Evolutionary conservation across 2,797 vertebrate genomes (phyloP), one percentile per base, ranked within the genome.

Genomic region (Galago senegalensis): DNA sequence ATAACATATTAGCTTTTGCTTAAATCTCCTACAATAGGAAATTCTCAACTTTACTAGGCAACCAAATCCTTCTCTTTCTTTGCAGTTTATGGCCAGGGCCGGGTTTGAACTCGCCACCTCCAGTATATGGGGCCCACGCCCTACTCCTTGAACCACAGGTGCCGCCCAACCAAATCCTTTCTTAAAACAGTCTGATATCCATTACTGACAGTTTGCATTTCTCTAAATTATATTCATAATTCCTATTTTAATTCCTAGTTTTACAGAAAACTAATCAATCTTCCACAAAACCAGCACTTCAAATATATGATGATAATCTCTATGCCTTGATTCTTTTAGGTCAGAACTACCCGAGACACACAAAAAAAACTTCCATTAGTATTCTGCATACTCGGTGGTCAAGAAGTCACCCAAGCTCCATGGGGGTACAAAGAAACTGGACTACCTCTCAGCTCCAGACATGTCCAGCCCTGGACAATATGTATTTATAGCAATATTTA

Each of bases 191-290:
- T n/a, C 70, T 84, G 43, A 94, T 83, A 86, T 76, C 13, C 25
- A 58, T 92, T 69, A 89, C 87, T n/a, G 11, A 60, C n/a, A 10
- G 14, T 34, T 20, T 83, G 29, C 4, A 40, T 77, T 91, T 69
- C 34, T 95, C 34, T 61, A 93, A 91, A 95, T 49, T 69, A 89
- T 29, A 75, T 46, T 29, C 21, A 37, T 65, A 93, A 90, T 70
- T 81, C 25, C 23, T 56, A 65, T 20, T 37, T 40, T 31, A 87
- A 87, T 69, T 80, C 34, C 56, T 80, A 37, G 18, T 69, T 88
- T 61, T n/a, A 69, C 0, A 21, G 13, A 73, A 88, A 91, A 80
- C 0, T 7, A 84, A 95, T 58, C 72, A 49, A 91, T 73, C 10
- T 69, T 58, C 40, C 58, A 86, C 40, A 69, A 93, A 89, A 73